Percentiles rank a stretch among this genome's conserved stretches.
phyloP scores from a whole-genome alignment of 2,797 vertebrate genomes.

The Craterocephalus amniculus region DNA sequence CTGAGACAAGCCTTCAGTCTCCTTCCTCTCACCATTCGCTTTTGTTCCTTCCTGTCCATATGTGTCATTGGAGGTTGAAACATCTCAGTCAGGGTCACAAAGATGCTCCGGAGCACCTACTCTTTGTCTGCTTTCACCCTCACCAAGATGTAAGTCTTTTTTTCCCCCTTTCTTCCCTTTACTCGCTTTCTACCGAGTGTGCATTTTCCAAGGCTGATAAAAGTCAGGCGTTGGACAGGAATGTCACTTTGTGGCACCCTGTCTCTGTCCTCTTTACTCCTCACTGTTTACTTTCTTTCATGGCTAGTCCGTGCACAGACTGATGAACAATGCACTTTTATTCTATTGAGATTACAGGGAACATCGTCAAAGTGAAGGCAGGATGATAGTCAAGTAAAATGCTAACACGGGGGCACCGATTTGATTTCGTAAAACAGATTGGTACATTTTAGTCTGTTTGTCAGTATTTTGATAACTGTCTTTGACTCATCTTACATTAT shows the following conservation, averaged over 20 bases:
- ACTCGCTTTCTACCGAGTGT: conserved; percentile 21
- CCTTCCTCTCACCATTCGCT: conserved; percentile 36
- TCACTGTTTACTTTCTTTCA: conserved; percentile 60
- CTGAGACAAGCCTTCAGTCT: conserved; percentile 57
- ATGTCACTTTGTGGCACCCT: conserved; percentile 31
- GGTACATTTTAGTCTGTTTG: conserved; percentile 13
- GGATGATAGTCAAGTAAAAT: conserved; percentile 54
- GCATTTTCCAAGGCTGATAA: conserved; percentile 47
- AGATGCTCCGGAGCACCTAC: conserved; percentile 43
- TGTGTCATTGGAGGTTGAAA: conserved; percentile 52
- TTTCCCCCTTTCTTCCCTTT: conserved; percentile 17
- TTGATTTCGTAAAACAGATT: conserved; percentile 32
- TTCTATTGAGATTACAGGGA: conserved; percentile 54
- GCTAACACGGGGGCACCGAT: conserved; percentile 69
- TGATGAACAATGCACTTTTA: conserved; percentile 65
- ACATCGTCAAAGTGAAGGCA: conserved; percentile 67
- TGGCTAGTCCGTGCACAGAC: conserved; percentile 62
- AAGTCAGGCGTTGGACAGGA: conserved; percentile 52
- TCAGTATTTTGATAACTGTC: conserved; percentile 17
- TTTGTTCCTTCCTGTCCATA: conserved; percentile 36
- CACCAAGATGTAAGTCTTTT: conserved; percentile 56
- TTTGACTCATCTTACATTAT: conserved; percentile 22
- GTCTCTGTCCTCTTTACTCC: conserved; percentile 44
- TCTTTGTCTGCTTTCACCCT: conserved; percentile 48
- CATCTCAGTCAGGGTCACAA: conserved; percentile 62